Evolutionary conservation across 2,797 vertebrate genomes (phyloP).

Genomic region (Scyliorhinus canicula): DNA sequence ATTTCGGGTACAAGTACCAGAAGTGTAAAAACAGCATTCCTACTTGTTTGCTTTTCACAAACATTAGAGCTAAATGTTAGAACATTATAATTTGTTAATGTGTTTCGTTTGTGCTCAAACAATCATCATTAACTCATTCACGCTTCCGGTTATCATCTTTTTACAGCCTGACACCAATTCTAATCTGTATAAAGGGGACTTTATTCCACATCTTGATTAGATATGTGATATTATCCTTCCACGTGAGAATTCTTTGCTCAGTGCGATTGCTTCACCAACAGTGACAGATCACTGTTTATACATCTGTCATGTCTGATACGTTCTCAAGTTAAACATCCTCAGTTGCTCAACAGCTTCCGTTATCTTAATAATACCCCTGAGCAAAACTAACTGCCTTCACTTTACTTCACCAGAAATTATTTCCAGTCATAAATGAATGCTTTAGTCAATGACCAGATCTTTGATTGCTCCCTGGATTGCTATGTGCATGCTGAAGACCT

Average conservation of each 20-base stretch:
- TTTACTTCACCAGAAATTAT: neutral
- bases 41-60: neutral
- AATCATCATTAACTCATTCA: neutral
- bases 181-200: neutral
- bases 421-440: neutral
- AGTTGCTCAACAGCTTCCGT: neutral
- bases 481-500: neutral
- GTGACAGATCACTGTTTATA: neutral
- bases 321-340: neutral
- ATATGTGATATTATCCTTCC: neutral
- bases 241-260: neutral
- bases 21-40: neutral
- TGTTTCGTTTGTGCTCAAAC: neutral
- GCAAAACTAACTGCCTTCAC: neutral
- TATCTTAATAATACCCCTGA: neutral
- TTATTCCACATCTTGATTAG: neutral
- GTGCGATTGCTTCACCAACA: neutral
- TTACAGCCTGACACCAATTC: neutral
- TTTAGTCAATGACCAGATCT: neutral
- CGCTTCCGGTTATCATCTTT: neutral
- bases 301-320: neutral
- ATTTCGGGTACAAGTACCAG: neutral
- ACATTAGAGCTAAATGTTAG: neutral
- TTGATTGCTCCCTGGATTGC: neutral
- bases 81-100: neutral